Conservation (phyloP, 1,140 invertebrate species). For the roundworm (Caenorhabditis elegans) region DNA sequence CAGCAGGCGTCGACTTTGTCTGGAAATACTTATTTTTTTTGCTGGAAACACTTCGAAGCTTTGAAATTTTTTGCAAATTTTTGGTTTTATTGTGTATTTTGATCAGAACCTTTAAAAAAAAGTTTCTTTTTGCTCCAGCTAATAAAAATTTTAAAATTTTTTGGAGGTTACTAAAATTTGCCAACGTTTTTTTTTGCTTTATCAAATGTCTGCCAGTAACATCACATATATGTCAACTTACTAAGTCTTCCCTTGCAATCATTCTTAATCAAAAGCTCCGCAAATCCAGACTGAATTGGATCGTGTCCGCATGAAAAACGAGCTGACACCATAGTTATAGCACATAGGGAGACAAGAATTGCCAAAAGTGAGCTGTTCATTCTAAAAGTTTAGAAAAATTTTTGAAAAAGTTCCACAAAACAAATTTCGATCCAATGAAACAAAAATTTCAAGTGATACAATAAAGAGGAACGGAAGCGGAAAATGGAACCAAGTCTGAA, state of each 20-base stretch:
- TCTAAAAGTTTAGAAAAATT: not conserved
- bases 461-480: not conserved
- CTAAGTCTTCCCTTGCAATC: slow-evolving; percentile 22
- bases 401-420: not conserved
- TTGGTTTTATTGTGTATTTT: too few species aligned
- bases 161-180: too few species aligned
- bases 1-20: not conserved
- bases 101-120: too few species aligned
- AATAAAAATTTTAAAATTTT: too few species aligned
- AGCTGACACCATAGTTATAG: not conserved
- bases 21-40: not conserved
- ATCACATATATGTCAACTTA: slow-evolving; percentile 20
- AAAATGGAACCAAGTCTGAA: not conserved
- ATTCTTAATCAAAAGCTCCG: slow-evolving; percentile 3
- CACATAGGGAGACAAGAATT: not conserved
- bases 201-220: too few species aligned
- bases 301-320: slow-evolving; percentile 31
- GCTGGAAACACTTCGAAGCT: too few species aligned
- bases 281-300: not conserved
- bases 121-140: too few species aligned
- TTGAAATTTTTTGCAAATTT: too few species aligned
- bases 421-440: too few species aligned
- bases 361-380: not conserved
- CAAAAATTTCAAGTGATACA: not conserved
- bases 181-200: too few species aligned